Conservation (phyloP, 2,888 invertebrate species). For the Drosophila borborema region DNA sequence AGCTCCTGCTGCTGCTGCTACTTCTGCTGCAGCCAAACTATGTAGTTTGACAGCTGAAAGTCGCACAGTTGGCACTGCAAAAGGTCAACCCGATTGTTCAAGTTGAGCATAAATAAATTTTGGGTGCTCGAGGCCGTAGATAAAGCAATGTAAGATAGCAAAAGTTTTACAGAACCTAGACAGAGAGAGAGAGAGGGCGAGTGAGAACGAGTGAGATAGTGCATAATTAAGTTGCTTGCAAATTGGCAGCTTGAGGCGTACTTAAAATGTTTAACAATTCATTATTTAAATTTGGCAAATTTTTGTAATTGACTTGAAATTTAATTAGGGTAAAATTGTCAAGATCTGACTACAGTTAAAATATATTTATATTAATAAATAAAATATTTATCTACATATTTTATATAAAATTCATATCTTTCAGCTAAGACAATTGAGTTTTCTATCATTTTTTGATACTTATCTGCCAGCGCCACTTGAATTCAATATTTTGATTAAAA, state of each 20-base stretch:
- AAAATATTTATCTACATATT: neutral
- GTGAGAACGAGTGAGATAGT: neutral
- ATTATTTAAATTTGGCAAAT: neutral
- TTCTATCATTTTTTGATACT: neutral
- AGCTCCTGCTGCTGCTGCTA: constrained; percentile 2
- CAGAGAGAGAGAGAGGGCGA: neutral
- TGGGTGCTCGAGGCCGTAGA: neutral
- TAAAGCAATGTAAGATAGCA: neutral
- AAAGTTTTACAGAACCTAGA: neutral
- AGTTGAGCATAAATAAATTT: constrained; percentile 4
- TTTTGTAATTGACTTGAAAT: neutral
- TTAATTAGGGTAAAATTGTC: neutral
- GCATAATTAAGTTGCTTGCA: constrained; percentile 3
- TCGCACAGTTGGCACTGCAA: constrained; percentile 42
- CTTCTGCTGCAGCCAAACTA: constrained; percentile 3
- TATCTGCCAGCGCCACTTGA: constrained; percentile 4
- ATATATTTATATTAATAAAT: neutral
- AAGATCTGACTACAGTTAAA: neutral
- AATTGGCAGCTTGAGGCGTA: neutral
- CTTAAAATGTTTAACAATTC: neutral
- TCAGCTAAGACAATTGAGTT: neutral
- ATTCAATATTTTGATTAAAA: neutral
- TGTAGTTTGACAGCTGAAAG: constrained; percentile 28
- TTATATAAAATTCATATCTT: neutral
- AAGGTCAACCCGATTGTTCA: constrained; percentile 43